Evolutionary conservation across 2,888 invertebrate species (phyloP).

Genomic region (Erynnis tages): DNA sequence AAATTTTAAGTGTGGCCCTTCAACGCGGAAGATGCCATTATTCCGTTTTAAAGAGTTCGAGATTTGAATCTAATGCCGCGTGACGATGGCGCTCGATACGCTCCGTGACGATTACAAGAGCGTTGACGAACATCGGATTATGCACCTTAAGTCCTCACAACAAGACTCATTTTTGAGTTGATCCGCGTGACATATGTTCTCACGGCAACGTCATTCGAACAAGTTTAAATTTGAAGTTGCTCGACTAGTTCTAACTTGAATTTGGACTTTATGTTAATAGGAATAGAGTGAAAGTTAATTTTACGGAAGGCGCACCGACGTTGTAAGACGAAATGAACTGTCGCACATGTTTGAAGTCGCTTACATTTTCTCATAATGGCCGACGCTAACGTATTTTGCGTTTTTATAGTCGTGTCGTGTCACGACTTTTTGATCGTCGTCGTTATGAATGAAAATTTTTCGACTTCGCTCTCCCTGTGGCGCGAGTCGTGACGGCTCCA

Average conservation of each 20-base stretch:
- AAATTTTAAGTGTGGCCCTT: slow-evolving; percentile 34
- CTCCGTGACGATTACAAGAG: slow-evolving; percentile 50
- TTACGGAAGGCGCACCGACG: slow-evolving; percentile 11
- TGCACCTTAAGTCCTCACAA: slow-evolving; percentile 29
- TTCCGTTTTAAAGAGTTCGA: slow-evolving; percentile 67
- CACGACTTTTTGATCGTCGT: slow-evolving; percentile 23
- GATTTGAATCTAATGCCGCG: slow-evolving; percentile 73
- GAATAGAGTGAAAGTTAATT: slow-evolving; percentile 23
- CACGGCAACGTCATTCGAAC: slow-evolving; percentile 44
- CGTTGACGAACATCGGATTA: slow-evolving; percentile 39
- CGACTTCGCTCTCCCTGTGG: slow-evolving; percentile 8
- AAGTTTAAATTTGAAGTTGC: slow-evolving; percentile 28
- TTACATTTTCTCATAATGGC: slow-evolving; percentile 39
- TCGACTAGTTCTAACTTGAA: slow-evolving; percentile 32
- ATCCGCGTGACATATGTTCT: slow-evolving; percentile 43
- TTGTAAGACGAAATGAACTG: slow-evolving; percentile 39
- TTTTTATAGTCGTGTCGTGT: slow-evolving; percentile 24
- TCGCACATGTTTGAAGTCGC: slow-evolving; percentile 39
- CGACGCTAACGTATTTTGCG: slow-evolving; percentile 31
- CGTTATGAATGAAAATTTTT: slow-evolving; percentile 25
- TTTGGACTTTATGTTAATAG: slow-evolving; percentile 35
- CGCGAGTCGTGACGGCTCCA: neutral
- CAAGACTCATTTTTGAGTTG: slow-evolving; percentile 8
- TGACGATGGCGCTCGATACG: slow-evolving; percentile 62
- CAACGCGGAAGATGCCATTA: slow-evolving; percentile 58